phyloP scores from a whole-genome alignment of 2,888 invertebrate genomes.

The Merodon equestris region DNA sequence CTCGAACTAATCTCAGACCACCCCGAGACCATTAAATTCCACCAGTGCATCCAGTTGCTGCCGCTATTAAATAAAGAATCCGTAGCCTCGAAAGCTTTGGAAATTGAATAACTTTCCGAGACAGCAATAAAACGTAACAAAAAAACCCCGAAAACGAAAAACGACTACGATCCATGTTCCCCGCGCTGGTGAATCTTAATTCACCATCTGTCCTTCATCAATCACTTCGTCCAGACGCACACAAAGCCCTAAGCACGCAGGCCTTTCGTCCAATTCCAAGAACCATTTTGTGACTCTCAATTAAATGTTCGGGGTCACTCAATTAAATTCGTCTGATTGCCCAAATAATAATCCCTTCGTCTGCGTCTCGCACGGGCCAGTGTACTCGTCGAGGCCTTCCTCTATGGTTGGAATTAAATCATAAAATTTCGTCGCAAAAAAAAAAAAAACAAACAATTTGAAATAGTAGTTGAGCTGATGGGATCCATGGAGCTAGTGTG shows the following conservation, averaged over 20 bases:
- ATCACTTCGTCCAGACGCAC: constrained; percentile 23
- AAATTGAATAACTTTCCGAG: too few species aligned
- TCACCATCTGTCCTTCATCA: constrained; percentile 39
- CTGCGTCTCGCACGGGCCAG: not conserved
- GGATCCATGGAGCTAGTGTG: constrained; percentile 27
- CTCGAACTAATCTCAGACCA: too few species aligned
- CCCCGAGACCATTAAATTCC: too few species aligned
- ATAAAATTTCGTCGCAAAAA: too few species aligned
- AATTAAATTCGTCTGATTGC: constrained; percentile 64
- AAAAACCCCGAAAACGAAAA: too few species aligned
- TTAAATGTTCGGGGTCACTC: constrained; percentile 66
- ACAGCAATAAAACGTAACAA: too few species aligned
- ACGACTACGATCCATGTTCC: not conserved
- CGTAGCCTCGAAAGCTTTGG: too few species aligned
- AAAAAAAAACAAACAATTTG: too few species aligned
- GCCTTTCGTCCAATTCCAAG: constrained; percentile 18
- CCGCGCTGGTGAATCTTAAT: constrained; percentile 8
- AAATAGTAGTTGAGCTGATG: not conserved
- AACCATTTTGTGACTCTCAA: constrained; percentile 45
- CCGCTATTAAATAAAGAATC: too few species aligned
- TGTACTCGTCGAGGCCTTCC: constrained; percentile 1
- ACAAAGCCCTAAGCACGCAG: not conserved
- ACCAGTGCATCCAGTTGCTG: too few species aligned
- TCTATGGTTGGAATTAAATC: too few species aligned
- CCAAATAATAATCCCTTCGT: constrained; percentile 50